phyloP scores from a whole-genome alignment of 23 tunicate species.

The Trididemnum clinides region DNA sequence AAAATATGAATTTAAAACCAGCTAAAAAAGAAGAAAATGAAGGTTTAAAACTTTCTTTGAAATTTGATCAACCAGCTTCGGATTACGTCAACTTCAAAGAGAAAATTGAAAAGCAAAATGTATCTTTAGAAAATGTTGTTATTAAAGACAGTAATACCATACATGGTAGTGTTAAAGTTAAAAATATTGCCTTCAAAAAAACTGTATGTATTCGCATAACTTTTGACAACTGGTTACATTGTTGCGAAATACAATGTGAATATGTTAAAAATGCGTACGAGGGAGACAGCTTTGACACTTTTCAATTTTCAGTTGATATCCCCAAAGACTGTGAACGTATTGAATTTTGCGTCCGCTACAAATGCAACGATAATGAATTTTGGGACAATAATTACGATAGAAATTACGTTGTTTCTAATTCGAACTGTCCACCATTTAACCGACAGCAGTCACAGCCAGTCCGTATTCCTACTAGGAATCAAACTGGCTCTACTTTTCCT shows the following conservation, averaged over 20 bases:
- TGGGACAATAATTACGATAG: constrained; percentile 86
- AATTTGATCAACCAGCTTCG: constrained; percentile 78
- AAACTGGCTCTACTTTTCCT: not conserved
- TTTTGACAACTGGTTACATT: constrained; percentile 64
- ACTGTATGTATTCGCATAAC: constrained; percentile 68
- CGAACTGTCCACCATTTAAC: not conserved
- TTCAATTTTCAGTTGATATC: constrained; percentile 53
- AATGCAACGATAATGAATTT: constrained; percentile 37
- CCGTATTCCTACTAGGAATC: not conserved
- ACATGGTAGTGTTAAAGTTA: constrained; percentile 69
- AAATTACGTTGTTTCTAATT: constrained; percentile 50
- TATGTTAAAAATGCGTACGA: constrained; percentile 68
- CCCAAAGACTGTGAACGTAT: constrained; percentile 13
- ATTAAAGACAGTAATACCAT: constrained; percentile 30
- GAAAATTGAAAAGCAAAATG: constrained; percentile 44
- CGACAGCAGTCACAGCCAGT: not conserved
- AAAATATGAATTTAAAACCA: constrained; percentile 29
- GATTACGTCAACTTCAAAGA: constrained; percentile 68
- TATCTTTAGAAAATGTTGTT: constrained; percentile 68
- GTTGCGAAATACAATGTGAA: constrained; percentile 26
- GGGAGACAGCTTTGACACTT: constrained; percentile 61
- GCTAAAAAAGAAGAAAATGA: not conserved
- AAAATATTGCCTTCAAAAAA: constrained; percentile 82
- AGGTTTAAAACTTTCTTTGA: constrained; percentile 22
- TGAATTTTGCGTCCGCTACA: constrained; percentile 70